Percentiles rank a stretch among this genome's conserved stretches.
phyloP scores from a whole-genome alignment of 2,888 invertebrate species.

The Pristionchus fissidentatus region DNA sequence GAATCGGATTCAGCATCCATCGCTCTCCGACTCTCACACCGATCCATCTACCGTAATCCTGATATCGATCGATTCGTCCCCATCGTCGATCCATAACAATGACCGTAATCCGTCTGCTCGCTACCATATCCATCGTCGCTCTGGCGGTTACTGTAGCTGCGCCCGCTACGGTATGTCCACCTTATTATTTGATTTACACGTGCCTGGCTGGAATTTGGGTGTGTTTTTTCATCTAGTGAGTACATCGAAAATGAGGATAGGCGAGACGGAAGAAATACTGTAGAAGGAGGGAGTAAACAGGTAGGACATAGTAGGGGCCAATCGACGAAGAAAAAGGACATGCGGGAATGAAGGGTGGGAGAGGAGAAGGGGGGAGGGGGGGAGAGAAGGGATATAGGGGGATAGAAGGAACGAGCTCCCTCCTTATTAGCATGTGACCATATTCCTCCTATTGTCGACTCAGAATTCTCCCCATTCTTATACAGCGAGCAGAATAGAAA shows the following conservation, averaged over 20 bases:
- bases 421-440: neutral
- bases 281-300: constrained; percentile 3
- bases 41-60: constrained; percentile 17
- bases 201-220: too few species aligned
- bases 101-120: constrained; percentile 45
- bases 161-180: constrained; percentile 34
- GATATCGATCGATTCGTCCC: neutral
- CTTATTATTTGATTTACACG: too few species aligned
- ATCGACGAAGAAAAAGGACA: constrained; percentile 8
- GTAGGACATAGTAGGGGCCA: constrained; percentile 20
- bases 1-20: constrained; percentile 28
- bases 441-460: too few species aligned
- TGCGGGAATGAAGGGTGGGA: neutral
- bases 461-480: too few species aligned
- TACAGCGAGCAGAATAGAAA: too few species aligned
- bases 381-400: neutral
- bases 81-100: neutral
- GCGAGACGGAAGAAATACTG: constrained; percentile 6
- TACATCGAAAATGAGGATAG: neutral
- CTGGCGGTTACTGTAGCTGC: constrained; percentile 46
- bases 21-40: neutral
- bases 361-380: too few species aligned
- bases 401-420: neutral
- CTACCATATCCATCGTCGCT: constrained; percentile 27
- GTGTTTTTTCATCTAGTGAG: neutral